phyloP scores from a whole-genome alignment of 2,113 vertebrate genomes.

The Nasalis larvatus region DNA sequence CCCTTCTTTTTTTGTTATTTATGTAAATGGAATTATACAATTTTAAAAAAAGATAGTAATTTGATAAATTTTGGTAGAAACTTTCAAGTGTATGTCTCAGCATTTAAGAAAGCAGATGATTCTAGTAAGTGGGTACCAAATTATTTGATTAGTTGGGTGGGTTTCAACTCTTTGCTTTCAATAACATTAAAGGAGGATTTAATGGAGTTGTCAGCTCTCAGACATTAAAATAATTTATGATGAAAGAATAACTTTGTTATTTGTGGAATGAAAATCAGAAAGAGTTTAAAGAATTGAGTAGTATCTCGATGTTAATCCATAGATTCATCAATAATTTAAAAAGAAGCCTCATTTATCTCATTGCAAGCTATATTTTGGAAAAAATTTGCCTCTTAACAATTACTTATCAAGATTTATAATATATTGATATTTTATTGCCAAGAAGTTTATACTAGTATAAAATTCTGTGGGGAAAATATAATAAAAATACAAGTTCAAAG shows the following conservation, averaged over 20 bases:
- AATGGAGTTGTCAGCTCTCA: not conserved
- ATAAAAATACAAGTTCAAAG: not conserved
- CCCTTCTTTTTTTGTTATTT: not conserved
- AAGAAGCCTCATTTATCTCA: not conserved
- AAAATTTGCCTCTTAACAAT: constrained; percentile 2
- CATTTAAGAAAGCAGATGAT: not conserved
- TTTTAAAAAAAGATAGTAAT: not conserved
- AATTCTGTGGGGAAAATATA: not conserved
- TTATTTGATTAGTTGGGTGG: not conserved
- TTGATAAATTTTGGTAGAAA: not conserved
- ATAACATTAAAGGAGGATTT: constrained; percentile 36
- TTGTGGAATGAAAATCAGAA: constrained; percentile 15
- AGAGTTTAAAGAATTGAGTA: not conserved
- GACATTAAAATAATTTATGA: constrained; percentile 28
- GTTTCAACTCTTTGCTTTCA: constrained; percentile 41
- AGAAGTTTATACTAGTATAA: not conserved
- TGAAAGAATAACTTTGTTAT: constrained; percentile 22
- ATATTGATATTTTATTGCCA: not conserved
- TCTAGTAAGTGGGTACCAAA: not conserved
- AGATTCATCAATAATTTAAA: not conserved
- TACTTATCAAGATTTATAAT: not conserved
- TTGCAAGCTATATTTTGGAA: not conserved
- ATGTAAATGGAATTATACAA: not conserved
- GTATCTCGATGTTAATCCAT: not conserved
- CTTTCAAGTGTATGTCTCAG: not conserved